Base-by-base conservation (phyloP, 2,113 vertebrate genomes). In the Ariopsis seemanni region DNA sequence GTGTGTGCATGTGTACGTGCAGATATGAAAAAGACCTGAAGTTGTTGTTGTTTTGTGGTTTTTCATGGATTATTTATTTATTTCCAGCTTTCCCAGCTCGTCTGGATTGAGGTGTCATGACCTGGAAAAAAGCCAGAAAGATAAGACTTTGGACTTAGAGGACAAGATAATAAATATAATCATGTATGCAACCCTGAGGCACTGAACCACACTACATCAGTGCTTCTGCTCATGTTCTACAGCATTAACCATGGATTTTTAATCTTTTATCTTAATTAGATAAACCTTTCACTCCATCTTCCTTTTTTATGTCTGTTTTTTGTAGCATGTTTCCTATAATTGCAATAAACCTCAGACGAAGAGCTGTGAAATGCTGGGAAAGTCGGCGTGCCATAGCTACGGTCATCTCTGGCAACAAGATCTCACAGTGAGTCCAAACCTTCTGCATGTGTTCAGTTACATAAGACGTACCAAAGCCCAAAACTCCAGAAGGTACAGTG, bases 321-420 rank as follows among this genome's bases (percentile, higher is more conserved):
- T 58, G 18, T 60, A 83, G 60, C 18, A 95, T 94, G 94, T 78
- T 93, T 7, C 88, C 88, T 55, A 62, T 71, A 71, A 78, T 80
- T 1, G 15, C 87, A 53, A 55, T 11, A 48, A 83, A 53, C 0
- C 85, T 92, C 25, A 77, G 78, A 9, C 63, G 88, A 2, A 1
- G 85, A 30, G 79, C 72, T 7, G 48, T 74, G 1, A 62, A 86
- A 91, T 90, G 60, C 89, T 84, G 67, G 52, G 79, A 82, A 72
- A 88, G 78, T 55, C 83, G 88, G 4, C 91, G 92, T 53, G 63
- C 90, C 84, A 25, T 94, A 22, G 93, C 94, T 83, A 93, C 93
- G 0, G 75, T 95, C 69, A 80, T 96, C 88, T 94, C 94, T 0
- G 95, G 94, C 53, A 93, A 85, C 90, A 92, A 93, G 89, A 93